phyloP scores from a whole-genome alignment of 2,888 invertebrate species.

The Lobophora halterata region DNA sequence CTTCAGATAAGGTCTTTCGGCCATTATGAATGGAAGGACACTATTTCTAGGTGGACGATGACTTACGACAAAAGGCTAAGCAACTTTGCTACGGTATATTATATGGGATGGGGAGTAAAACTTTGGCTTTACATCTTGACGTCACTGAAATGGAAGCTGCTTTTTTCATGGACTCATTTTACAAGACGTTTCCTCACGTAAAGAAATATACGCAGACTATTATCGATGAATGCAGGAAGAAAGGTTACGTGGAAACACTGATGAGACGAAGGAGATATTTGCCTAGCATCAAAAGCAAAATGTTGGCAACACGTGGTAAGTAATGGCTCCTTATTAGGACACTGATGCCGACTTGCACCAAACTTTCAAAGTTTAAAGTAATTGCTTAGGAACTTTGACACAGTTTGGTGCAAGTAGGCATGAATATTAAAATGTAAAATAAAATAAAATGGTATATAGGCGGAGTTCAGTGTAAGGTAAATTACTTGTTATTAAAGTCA shows the following conservation, averaged over 20 bases:
- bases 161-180: constrained; percentile 90
- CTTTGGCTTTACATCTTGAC: constrained; percentile 89
- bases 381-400: constrained; percentile 32
- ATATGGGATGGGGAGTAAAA: constrained; percentile 96
- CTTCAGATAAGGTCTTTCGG: constrained; percentile 4
- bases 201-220: constrained; percentile 76
- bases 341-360: too few relatives aligned
- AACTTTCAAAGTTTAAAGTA: too few relatives aligned
- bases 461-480: constrained; percentile 5
- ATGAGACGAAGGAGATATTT: constrained; percentile 89
- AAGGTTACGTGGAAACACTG: constrained; percentile 92
- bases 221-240: constrained; percentile 83
- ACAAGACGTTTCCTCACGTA: constrained; percentile 87
- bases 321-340: too few relatives aligned
- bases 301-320: constrained; percentile 81
- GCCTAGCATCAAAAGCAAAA: constrained; percentile 85
- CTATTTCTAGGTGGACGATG: constrained; percentile 83
- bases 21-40: too few relatives aligned
- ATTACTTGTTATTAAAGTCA: constrained; percentile 15
- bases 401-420: background rate
- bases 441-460: too few relatives aligned
- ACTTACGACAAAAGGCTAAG: constrained; percentile 92
- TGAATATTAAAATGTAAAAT: too few relatives aligned
- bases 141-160: constrained; percentile 90
- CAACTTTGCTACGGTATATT: constrained; percentile 97